These are phyloP conservation scores for Addax nasomaculatus DNA, from an alignment of 2,113 vertebrate genomes.

Conservation along the genomic window DNA sequence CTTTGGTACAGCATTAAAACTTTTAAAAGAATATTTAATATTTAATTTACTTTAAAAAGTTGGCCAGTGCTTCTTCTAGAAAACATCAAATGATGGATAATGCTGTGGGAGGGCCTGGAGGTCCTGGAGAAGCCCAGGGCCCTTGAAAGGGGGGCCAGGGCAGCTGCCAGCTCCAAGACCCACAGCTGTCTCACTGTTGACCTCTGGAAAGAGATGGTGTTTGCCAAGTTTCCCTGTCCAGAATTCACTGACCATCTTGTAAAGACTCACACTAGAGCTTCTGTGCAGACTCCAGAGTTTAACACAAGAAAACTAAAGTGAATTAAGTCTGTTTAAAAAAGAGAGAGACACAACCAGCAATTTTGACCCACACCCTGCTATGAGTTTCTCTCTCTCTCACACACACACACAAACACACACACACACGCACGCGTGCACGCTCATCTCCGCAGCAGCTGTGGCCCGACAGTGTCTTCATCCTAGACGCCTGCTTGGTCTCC, in stretches of 20 bases:
- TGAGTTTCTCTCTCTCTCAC: not conserved
- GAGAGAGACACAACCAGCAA: not conserved
- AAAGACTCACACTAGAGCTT: not conserved
- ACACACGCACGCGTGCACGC: not conserved
- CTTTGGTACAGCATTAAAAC: not conserved
- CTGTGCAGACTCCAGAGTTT: not conserved
- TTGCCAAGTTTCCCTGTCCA: not conserved
- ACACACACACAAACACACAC: not conserved
- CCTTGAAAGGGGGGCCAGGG: not conserved
- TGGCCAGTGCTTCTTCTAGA: not conserved
- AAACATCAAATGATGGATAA: not conserved
- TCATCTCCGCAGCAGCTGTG: conserved; percentile 7
- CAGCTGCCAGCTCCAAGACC: not conserved
- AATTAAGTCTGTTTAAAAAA: not conserved
- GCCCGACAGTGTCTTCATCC: not conserved
- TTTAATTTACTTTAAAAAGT: not conserved
- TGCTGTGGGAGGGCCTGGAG: not conserved
- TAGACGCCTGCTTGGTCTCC: conserved; percentile 3
- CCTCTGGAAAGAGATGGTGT: not conserved
- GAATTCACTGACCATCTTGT: not conserved
- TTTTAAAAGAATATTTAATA: conserved; percentile 6
- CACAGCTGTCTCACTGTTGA: not conserved
- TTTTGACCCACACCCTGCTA: not conserved
- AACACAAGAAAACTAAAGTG: not conserved
- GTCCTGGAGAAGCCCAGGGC: not conserved